Conservation (phyloP, 2,888 invertebrate species). For the Synanthedon andrenaeformis region DNA sequence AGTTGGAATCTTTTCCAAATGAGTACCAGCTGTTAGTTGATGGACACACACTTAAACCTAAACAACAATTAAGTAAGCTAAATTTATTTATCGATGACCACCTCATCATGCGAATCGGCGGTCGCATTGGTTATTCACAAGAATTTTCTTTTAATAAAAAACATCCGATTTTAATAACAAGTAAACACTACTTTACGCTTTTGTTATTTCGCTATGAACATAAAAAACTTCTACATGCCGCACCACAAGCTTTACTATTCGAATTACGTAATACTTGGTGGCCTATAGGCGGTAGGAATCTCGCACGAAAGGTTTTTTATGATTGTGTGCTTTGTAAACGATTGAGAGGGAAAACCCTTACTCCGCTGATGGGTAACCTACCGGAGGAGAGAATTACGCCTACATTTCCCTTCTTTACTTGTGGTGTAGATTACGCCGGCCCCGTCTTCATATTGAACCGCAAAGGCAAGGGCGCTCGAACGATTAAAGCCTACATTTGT, state of each 20-base stretch:
- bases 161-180: conserved; percentile 6
- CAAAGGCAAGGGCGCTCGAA: background rate
- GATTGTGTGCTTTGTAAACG: background rate
- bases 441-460: conserved; percentile 11
- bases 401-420: conserved; percentile 10
- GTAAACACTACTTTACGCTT: conserved; percentile 5
- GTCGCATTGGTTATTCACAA: conserved; percentile 1
- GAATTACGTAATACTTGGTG: conserved; percentile 4
- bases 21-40: background rate
- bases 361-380: conserved; percentile 11
- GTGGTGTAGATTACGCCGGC: conserved; percentile 16
- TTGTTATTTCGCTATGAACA: conserved; percentile 7
- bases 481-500: background rate
- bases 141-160: conserved; percentile 6
- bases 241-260: conserved; percentile 5
- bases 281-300: background rate
- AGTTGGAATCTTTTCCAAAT: background rate
- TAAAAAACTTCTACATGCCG: conserved; percentile 5
- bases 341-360: background rate
- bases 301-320: background rate
- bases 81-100: conserved; percentile 1
- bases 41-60: background rate
- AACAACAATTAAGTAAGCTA: background rate
- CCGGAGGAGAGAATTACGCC: conserved; percentile 10
- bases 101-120: conserved; percentile 4